Evolutionary conservation across 2,797 vertebrate genomes (phyloP).

Genomic region (Tokudaia muenninki): DNA sequence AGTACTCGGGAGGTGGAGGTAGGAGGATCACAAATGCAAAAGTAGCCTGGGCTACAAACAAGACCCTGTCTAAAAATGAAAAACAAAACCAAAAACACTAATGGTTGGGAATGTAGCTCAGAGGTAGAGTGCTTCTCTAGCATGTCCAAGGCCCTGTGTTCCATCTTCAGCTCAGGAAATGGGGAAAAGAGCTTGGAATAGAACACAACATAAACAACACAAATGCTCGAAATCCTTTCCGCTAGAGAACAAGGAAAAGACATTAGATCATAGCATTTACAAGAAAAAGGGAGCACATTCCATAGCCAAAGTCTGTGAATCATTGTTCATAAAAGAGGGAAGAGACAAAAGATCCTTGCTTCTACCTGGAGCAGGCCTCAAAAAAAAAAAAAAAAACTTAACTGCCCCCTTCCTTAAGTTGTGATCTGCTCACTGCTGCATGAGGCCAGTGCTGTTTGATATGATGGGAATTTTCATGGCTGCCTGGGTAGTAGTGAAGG

Average conservation of each 20-base stretch:
- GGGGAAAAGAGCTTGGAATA: too few species aligned
- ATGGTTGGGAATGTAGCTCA: not conserved
- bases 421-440: not conserved
- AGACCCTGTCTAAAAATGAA: not conserved
- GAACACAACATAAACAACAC: not conserved
- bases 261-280: slow-evolving; percentile 14
- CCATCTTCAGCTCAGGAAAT: not conserved
- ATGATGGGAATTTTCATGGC: slow-evolving; percentile 35
- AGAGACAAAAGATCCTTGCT: not conserved
- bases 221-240: not conserved
- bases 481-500: slow-evolving; percentile 75
- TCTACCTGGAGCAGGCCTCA: not conserved
- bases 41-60: not conserved
- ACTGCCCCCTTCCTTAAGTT: not conserved
- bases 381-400: not conserved
- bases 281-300: slow-evolving; percentile 41
- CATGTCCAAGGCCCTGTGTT: not conserved
- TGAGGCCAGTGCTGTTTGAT: not conserved
- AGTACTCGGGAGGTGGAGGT: not conserved
- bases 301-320: not conserved
- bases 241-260: slow-evolving; percentile 63
- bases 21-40: not conserved
- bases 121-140: not conserved
- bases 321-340: not conserved
- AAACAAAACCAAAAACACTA: not conserved